Conservation (phyloP, 2,797 vertebrate genomes). For the Pelochelys cantorii region DNA sequence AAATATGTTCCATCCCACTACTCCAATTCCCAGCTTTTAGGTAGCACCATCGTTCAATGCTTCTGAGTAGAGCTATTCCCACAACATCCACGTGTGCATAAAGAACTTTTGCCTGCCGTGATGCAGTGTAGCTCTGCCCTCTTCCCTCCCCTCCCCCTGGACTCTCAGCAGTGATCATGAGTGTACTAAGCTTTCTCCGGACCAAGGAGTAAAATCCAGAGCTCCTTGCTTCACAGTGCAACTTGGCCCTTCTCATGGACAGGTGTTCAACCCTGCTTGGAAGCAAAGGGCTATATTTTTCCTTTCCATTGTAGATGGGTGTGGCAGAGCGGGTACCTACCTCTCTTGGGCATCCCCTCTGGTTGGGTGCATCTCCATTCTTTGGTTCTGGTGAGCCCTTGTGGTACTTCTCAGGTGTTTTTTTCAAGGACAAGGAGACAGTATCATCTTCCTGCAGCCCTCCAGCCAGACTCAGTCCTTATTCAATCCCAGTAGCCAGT, state of each 20-base stretch:
- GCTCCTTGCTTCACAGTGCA: background rate
- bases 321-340: too few relatives aligned
- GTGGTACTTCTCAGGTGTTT: too few relatives aligned
- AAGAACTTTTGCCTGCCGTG: background rate
- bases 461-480: too few relatives aligned
- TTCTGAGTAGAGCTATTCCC: background rate
- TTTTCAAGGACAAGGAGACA: too few relatives aligned
- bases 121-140: background rate
- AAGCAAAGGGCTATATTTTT: background rate
- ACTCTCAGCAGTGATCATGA: background rate
- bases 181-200: background rate
- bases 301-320: background rate
- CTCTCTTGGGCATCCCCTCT: too few relatives aligned
- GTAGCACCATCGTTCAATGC: background rate
- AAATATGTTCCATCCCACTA: fast-evolving
- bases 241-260: background rate
- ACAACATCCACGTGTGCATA: background rate
- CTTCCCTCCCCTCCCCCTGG: background rate
- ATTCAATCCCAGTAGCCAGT: too few relatives aligned
- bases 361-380: too few relatives aligned
- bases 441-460: too few relatives aligned
- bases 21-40: background rate
- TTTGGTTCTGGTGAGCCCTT: too few relatives aligned
- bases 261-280: fast-evolving
- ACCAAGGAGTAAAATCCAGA: background rate